Percentiles rank a stretch among this genome's conserved stretches.
Evolutionary conservation across 2,113 vertebrate species (phyloP).

Genomic region (Semnornis frantzii): DNA sequence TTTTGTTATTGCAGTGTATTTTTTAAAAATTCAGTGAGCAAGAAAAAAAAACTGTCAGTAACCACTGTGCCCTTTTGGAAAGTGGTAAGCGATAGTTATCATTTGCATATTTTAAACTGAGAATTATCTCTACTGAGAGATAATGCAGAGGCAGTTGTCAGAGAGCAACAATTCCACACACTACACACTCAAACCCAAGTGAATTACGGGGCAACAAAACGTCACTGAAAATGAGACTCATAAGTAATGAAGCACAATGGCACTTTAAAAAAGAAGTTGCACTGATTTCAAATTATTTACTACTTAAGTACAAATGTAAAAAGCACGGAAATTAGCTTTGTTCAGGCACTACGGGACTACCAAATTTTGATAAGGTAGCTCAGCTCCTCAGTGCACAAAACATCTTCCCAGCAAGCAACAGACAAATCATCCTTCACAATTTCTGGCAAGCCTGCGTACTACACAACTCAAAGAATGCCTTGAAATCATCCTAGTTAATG

Average conservation of each 20-base stretch:
- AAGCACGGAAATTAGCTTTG: neutral
- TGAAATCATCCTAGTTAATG: neutral
- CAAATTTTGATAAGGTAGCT: neutral
- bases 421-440: neutral
- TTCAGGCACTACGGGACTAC: neutral
- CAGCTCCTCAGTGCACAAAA: neutral
- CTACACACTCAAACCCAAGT: neutral
- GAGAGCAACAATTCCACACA: neutral
- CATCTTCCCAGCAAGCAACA: neutral
- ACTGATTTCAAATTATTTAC: neutral
- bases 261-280: neutral
- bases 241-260: rapidly evolving
- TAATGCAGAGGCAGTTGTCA: neutral
- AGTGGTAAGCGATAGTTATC: slow-evolving; percentile 8
- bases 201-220: neutral
- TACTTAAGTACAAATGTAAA: neutral
- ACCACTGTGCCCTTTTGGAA: neutral
- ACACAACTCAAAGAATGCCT: neutral
- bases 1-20: slow-evolving; percentile 8
- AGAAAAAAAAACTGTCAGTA: neutral
- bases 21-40: slow-evolving; percentile 14
- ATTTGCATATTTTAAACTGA: neutral
- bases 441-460: neutral
- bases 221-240: neutral
- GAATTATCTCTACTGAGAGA: neutral